phyloP scores from a whole-genome alignment of 2,113 vertebrate genomes.

The Cyprinodon brontotheroides region DNA sequence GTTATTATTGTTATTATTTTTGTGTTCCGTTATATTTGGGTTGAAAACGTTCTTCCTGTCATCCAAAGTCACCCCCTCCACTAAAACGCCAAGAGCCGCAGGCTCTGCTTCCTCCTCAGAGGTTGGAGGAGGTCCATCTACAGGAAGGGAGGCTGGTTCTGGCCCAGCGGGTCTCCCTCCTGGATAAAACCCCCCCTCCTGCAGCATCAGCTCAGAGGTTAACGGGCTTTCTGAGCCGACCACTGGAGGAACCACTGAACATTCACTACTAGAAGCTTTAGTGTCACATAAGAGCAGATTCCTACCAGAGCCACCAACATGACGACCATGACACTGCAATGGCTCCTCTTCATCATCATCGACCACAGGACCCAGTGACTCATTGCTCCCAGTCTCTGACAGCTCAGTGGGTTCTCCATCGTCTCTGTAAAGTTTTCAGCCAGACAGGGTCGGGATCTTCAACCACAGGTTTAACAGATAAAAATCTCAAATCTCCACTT shows the following conservation, averaged over 20 bases:
- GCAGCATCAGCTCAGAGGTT: conserved; percentile 13
- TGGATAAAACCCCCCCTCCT: conserved; percentile 63
- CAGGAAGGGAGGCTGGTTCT: background rate
- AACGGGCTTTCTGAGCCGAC: conserved; percentile 15
- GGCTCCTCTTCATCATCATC: background rate
- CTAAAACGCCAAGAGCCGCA: conserved; percentile 14
- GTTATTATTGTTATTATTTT: conserved; percentile 62
- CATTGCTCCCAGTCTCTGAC: background rate
- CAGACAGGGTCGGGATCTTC: too few relatives aligned
- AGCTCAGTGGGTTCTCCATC: conserved; percentile 15
- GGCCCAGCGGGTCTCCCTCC: conserved; percentile 32
- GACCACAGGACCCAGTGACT: background rate
- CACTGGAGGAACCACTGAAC: background rate
- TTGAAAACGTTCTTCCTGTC: background rate
- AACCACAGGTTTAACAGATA: too few relatives aligned
- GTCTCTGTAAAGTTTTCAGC: too few relatives aligned
- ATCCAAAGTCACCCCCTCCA: background rate
- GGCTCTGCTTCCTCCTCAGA: background rate
- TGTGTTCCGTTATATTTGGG: conserved; percentile 24
- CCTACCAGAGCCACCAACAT: background rate
- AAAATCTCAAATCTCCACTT: too few relatives aligned
- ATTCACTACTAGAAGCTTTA: background rate
- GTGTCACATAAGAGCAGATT: background rate
- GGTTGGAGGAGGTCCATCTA: rapidly evolving
- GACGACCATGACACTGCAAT: background rate